Evolutionary conservation across 2,888 invertebrate genomes (phyloP).

Genomic region (Xanthorhoe designata): DNA sequence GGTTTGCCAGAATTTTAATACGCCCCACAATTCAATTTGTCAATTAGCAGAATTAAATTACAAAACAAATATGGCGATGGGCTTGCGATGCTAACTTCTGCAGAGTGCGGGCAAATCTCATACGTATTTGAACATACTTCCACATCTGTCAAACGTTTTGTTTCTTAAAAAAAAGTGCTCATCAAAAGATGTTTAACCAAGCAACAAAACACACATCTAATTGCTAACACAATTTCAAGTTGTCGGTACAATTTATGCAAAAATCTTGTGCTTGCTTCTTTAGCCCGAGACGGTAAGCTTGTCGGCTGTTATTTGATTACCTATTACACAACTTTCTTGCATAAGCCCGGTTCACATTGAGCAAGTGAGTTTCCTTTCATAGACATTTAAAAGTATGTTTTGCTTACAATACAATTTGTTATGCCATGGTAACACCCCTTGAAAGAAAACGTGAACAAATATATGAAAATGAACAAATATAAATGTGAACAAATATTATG

Average conservation of each 20-base stretch:
- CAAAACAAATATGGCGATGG: too few species aligned
- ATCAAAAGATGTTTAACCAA: neutral
- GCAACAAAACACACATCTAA: slow-evolving; percentile 4
- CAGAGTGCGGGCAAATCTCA: too few species aligned
- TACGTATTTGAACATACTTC: too few species aligned
- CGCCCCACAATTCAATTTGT: too few species aligned
- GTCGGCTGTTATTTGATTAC: slow-evolving; percentile 50
- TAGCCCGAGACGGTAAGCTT: slow-evolving; percentile 33
- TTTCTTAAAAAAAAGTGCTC: neutral
- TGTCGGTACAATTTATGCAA: slow-evolving; percentile 33
- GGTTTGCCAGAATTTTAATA: too few species aligned
- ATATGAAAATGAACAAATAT: too few species aligned
- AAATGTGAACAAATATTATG: too few species aligned
- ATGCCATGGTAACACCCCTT: neutral
- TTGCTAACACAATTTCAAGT: slow-evolving; percentile 17
- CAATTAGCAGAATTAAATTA: too few species aligned
- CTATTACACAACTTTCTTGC: slow-evolving; percentile 43
- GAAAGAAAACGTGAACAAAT: too few species aligned
- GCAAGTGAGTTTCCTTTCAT: neutral
- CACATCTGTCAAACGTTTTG: too few species aligned
- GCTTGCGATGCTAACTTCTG: too few species aligned
- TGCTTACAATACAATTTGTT: neutral
- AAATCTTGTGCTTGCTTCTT: slow-evolving; percentile 28
- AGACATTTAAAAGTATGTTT: neutral
- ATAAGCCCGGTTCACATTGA: slow-evolving; percentile 18